A percentile compares a stretch with the other conserved stretches of the same genome.
Conservation (phyloP, 2,888 invertebrate genomes). For the Athetis lepigone region DNA sequence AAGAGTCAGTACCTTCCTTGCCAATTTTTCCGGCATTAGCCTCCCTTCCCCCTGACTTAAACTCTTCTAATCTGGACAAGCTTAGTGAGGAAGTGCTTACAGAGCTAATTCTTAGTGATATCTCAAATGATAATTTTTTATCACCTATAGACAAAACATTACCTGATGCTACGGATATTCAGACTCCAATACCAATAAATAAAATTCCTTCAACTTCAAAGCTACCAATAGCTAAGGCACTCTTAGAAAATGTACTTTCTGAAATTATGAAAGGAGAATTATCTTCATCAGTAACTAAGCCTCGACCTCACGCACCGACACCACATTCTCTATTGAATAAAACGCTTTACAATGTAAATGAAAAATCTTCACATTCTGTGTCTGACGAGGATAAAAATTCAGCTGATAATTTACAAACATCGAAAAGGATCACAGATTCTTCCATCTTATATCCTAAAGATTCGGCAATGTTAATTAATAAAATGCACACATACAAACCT, state of each 20-base stretch:
- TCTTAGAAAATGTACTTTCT: constrained; percentile 25
- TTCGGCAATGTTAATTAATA: background rate
- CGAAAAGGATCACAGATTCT: background rate
- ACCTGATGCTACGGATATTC: background rate
- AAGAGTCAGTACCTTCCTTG: background rate
- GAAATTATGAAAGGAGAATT: constrained; percentile 14
- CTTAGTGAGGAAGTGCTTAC: background rate
- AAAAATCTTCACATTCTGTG: background rate
- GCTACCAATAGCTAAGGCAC: constrained; percentile 18
- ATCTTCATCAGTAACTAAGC: background rate
- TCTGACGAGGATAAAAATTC: background rate
- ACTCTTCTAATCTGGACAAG: background rate
- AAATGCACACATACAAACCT: background rate
- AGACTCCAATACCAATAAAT: background rate
- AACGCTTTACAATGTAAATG: background rate
- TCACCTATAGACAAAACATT: background rate
- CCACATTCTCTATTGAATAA: background rate
- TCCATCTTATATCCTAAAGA: background rate
- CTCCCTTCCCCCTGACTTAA: background rate
- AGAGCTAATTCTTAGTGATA: background rate
- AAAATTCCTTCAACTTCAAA: constrained; percentile 18
- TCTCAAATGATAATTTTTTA: background rate
- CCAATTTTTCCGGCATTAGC: background rate
- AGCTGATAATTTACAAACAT: background rate
- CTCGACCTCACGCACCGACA: background rate